Evolutionary conservation across 2,888 invertebrate genomes (phyloP), one percentile per base, ranked within the genome.

Genomic region (Peribatodes rhomboidaria): DNA sequence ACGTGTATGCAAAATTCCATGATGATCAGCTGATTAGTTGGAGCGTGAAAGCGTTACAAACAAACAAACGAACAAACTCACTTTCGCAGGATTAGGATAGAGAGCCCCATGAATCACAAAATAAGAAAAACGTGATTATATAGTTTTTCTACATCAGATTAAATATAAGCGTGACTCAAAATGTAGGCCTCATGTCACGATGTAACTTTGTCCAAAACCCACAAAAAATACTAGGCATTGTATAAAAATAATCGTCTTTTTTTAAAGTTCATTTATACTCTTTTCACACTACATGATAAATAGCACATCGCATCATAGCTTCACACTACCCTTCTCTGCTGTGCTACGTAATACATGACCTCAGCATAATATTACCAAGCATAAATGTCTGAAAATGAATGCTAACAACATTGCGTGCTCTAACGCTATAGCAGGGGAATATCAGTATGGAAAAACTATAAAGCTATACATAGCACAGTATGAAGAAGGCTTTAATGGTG

Each of bases 401-500:
- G 6, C n/a, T 1, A 37, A 7, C 37, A 13, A 37, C n/a, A 37
- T 11, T n/a, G 13, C 13, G 0, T n/a, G 3, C 27, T 27, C 6
- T 27, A 6, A 27, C 2, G 27, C 27, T 27, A 4, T 27, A 27
- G 6, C 27, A 27, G 27, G 6, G 6, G 27, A 27, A 2, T 27
- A 27, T 4, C 27, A n/a, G n/a, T 27, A 27, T 27, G 27, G 27
- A 27, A 27, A 27, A 27, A 27, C 6, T 27, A 6, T 27, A 27
- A 27, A 27, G 2, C 6, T 6, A 27, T 4, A 6, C 6, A 16
- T 33, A 50, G 50, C 18, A n/a, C 33, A 50, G 18, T 50, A 4
- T 18, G 50, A 35, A 13, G 35, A 50, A 18, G 18, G 2, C 11
- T 18, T 18, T 50, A n/a, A 35, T 50, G 53, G 65, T 67, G 63